Conservation (phyloP, 2,113 vertebrate genomes). For the Strigops habroptila region DNA sequence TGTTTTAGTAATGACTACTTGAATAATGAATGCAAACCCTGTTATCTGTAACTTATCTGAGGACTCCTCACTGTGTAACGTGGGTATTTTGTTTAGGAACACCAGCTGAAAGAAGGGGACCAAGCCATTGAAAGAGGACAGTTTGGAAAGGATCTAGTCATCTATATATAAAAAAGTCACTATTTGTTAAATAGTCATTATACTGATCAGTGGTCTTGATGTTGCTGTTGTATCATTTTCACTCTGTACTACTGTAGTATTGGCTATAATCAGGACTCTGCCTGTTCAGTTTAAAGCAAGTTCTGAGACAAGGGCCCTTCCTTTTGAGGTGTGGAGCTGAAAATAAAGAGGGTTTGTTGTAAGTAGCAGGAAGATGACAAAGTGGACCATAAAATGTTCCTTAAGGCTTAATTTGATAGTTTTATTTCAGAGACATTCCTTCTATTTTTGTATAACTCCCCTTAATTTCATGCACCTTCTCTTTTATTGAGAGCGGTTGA, state of each 20-base stretch:
- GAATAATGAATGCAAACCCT: neutral
- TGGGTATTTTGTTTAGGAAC: neutral
- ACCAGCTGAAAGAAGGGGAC: neutral
- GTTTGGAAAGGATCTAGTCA: neutral
- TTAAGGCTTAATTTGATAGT: neutral
- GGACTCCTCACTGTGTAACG: neutral
- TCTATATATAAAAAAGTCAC: neutral
- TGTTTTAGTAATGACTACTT: neutral
- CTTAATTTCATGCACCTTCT: neutral
- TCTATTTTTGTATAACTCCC: neutral
- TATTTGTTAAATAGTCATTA: neutral
- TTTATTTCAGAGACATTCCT: neutral
- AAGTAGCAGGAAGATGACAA: neutral
- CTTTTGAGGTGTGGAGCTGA: neutral
- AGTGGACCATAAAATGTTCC: neutral
- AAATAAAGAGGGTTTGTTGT: neutral
- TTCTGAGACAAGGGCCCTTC: neutral
- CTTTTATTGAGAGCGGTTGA: neutral
- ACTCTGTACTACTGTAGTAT: neutral
- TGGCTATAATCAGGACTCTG: neutral
- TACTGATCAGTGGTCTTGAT: neutral
- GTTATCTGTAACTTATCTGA: neutral
- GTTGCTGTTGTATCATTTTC: neutral
- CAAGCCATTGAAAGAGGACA: neutral
- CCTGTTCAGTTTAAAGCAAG: neutral